Evolutionary conservation across 1,140 invertebrate genomes (phyloP), one percentile per base, ranked within the genome.

Genomic region (Drosophila erecta): DNA sequence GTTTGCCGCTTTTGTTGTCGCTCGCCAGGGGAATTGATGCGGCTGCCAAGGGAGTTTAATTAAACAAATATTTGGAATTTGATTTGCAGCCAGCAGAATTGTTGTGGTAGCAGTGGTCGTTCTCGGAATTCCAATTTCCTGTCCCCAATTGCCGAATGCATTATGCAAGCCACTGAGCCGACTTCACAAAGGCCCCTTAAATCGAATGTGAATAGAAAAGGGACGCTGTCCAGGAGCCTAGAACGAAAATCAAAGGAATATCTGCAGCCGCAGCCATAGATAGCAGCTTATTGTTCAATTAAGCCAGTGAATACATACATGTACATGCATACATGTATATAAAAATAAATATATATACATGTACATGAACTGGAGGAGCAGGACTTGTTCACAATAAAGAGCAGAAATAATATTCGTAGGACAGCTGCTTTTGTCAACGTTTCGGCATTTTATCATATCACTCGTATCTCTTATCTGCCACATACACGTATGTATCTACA

Each of bases 21-120:
- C 14, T 44, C 10, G 47, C 47, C 22, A 30, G 35, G 47, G 24
- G 24, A 43, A 50, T 66, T 49, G 62, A 66, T 67, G 64, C 33
- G 62, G 43, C 54, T 65, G 54, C 54, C 62, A 50, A 38, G 40
- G 33, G 50, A 50, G 50, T 74, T 75, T 75, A 75, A 75, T 75
- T 75, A 75, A 75, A 57, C 46, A 75, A 75, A 75, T 75, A 75
- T 75, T 75, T 65, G 70, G 40, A 35, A 72, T 27, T 72, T 72
- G 66, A 71, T 71, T 72, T 60, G 54, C 53, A 47, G 35, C 12
- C 22, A 6, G n/a, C 20, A 4, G 8, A 43, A 8, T 7, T 30
- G 8, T 12, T 7, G 17, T 20, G 17, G 8, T 43, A 17, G 14
- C 12, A 3, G n/a, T 50, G 1, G 49, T 37, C 20, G 8, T 24